Evolutionary conservation across 2,797 vertebrate genomes (phyloP).

Genomic region (Erpetoichthys calabaricus): DNA sequence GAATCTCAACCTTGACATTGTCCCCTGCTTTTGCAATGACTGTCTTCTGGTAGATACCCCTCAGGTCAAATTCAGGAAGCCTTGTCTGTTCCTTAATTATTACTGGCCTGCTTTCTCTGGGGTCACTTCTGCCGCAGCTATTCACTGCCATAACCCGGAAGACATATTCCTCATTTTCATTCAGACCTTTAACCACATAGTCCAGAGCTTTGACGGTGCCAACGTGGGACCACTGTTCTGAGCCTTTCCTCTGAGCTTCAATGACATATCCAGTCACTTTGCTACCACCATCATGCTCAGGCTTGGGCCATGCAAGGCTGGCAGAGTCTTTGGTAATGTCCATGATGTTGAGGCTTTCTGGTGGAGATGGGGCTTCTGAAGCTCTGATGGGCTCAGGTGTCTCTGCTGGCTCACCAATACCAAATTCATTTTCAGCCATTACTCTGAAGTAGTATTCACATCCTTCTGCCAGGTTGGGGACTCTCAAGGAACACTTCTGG

Average conservation of each 20-base stretch:
- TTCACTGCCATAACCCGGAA: constrained; percentile 96
- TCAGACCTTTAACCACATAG: constrained; percentile 79
- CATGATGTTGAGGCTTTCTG: constrained; percentile 81
- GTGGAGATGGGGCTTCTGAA: constrained; percentile 81
- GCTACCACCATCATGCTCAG: constrained; percentile 88
- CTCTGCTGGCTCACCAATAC: constrained; percentile 85
- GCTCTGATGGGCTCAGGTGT: constrained; percentile 81
- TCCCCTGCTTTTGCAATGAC: constrained; percentile 86
- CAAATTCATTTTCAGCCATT: constrained; percentile 90
- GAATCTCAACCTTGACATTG: constrained; percentile 93
- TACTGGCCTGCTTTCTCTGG: constrained; percentile 77
- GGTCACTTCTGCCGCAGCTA: constrained; percentile 77
- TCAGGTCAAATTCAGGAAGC: constrained; percentile 83
- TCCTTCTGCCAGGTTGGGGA: constrained; percentile 76
- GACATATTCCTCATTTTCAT: constrained; percentile 87
- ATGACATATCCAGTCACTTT: constrained; percentile 91
- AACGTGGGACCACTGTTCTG: constrained; percentile 83
- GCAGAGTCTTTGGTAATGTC: constrained; percentile 80
- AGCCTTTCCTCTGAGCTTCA: constrained; percentile 89
- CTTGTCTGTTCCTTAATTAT: constrained; percentile 76
- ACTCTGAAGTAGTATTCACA: constrained; percentile 97
- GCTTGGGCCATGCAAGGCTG: constrained; percentile 89
- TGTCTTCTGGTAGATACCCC: constrained; percentile 78
- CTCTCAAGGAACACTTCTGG: constrained; percentile 65
- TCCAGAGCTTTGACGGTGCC: constrained; percentile 79